phyloP scores from a whole-genome alignment of 2,888 invertebrate species.

The Hirtodrosophila trivittata region DNA sequence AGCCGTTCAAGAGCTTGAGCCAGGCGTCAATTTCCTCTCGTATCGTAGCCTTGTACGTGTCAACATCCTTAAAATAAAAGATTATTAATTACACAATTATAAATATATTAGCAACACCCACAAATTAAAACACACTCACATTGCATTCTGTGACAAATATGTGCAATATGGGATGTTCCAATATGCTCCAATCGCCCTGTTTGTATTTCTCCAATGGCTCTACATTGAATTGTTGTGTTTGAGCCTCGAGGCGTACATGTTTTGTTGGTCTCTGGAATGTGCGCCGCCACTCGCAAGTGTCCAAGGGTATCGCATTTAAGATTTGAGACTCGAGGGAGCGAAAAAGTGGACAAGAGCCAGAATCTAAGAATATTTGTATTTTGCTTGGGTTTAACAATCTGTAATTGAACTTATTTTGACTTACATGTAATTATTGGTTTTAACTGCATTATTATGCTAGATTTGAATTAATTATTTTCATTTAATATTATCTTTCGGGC shows the following conservation, averaged over 20 bases:
- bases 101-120: neutral
- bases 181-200: constrained; percentile 90
- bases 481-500: constrained; percentile 22
- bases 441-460: constrained; percentile 72
- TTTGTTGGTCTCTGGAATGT: constrained; percentile 94
- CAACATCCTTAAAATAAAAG: constrained; percentile 90
- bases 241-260: constrained; percentile 92
- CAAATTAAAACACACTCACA: constrained; percentile 85
- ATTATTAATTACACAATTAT: neutral
- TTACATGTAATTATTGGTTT: constrained; percentile 83
- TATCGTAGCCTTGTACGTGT: constrained; percentile 93
- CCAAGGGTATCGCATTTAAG: constrained; percentile 91
- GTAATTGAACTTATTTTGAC: constrained; percentile 17
- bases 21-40: constrained; percentile 95
- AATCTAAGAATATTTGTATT: constrained; percentile 85
- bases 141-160: constrained; percentile 97
- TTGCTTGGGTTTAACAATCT: neutral
- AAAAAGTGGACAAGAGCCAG: constrained; percentile 93
- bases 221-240: constrained; percentile 91
- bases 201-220: constrained; percentile 88
- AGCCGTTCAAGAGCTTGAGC: constrained; percentile 90
- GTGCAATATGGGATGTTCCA: constrained; percentile 95
- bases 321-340: constrained; percentile 91
- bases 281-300: constrained; percentile 95
- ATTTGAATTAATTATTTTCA: constrained; percentile 34